Evolutionary conservation across 1,140 invertebrate genomes (phyloP), one percentile per base, ranked within the genome.

Genomic region (Chlorops oryzae): DNA sequence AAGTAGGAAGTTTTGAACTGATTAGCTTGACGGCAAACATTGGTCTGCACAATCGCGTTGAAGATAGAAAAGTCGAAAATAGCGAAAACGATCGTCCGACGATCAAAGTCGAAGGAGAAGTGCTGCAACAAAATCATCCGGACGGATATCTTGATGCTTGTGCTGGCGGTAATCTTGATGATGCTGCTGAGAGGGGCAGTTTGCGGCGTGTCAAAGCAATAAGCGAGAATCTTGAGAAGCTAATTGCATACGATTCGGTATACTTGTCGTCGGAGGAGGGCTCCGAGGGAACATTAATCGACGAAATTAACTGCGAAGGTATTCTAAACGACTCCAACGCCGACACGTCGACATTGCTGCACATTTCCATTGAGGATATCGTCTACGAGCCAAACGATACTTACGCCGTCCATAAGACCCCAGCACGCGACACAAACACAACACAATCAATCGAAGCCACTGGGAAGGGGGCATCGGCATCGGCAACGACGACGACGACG

Each of bases 241-340:
- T 72, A 1, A 71, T 72, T 38, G 65, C 69, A 41, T 72, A 72
- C 51, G 70, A 72, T 47, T 72, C 70, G 24, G 66, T 72, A 1
- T 72, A 72, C 50, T 47, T 72, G 1, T 72, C 69, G 13, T 72
- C 69, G 1, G 70, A 72, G 35, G 69, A 69, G 20, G 67, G 70
- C 28, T 70, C 67, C 10, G 70, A 70, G 39, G 60, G 60, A 20
- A 72, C 65, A 0, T 18, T 72, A n/a, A 52, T 66, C 0, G 67
- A 67, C 12, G 66, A 63, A 13, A 58, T 55, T 34, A 55, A 23
- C 6, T 32, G 58, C 22, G 67, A 67, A 22, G 9, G 28, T 15
- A 9, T 56, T 56, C 34, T 61, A 64, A 1, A 60, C 62, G 38
- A 45, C 50, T 24, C 45, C 35, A 9, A 23, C 47, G 45, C 27